Base-by-base conservation (phyloP, 2,113 vertebrate species). In the Gobius niger region DNA sequence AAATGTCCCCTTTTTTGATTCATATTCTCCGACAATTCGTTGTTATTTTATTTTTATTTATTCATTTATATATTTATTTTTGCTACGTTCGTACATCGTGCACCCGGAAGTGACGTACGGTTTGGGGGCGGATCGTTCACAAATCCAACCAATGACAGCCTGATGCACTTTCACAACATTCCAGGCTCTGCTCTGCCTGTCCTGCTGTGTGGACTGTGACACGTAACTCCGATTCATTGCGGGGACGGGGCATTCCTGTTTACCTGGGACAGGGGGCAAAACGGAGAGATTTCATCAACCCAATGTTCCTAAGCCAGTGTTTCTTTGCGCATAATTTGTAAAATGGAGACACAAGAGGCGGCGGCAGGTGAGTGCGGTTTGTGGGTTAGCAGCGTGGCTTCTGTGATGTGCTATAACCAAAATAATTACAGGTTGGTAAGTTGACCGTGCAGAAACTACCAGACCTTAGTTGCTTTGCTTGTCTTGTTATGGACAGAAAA, bases 321-420 rank as follows among this genome's bases (percentile, higher is more conserved):
- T 49, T 67, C 4, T 59, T 34, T 19, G 52, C 8, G 10, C 16
- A 9, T 15, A 7, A 40, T 72, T 65, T 7, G 9, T 0, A 71
- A 11, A 53, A 91, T 91, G 89, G 89, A 89, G 76, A 34, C 83
- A 7, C 78, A 78, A 76, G 84, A 85, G 59, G 78, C 80, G 0
- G 52, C n/a, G 16, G 82, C 87, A 88, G 89, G 89, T 91, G 82
- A 87, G 74, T 2, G 34, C 15, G 57, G 57, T 19, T 11, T 47
- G 70, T 7, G 19, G 47, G 57, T 75, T 61, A 56, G 49, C 66
- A 15, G 7, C 18, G 54, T 47, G n/a, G 51, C 51, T 12, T 14
- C 2, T 44, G 44, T 60, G 68, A 60, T 73, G 68, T 47, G 65
- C 57, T 75, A 67, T 24, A 47, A 9, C 6, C 14, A 24, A 7